These are phyloP conservation scores for Conops quadrifasciatus DNA, from an alignment of 2,888 invertebrate species.

Conservation along the genomic window DNA sequence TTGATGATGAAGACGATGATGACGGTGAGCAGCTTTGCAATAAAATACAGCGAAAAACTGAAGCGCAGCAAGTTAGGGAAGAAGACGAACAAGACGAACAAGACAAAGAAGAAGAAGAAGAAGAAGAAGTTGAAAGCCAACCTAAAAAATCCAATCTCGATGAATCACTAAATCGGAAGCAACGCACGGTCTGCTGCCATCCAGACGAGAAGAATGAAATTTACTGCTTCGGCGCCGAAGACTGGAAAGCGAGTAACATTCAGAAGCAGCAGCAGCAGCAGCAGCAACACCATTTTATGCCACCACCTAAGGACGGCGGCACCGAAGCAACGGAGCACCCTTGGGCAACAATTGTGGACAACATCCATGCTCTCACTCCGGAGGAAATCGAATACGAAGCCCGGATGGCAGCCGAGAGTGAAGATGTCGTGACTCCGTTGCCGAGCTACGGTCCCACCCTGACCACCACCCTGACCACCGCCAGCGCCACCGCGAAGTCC, in stretches of 20 bases:
- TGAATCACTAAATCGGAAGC: no score
- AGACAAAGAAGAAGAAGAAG: neutral
- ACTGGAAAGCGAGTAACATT: neutral
- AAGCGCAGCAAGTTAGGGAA: neutral
- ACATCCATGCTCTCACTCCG: conserved; percentile 51
- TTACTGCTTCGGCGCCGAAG: neutral
- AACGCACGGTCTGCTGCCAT: neutral
- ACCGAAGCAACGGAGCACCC: no score
- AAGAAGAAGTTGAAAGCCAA: neutral
- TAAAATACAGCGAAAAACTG: neutral
- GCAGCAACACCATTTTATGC: no score
- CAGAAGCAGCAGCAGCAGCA: conserved; percentile 1
- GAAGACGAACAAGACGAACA: no score
- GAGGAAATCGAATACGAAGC: conserved; percentile 61
- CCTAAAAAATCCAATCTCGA: no score
- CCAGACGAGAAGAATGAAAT: neutral
- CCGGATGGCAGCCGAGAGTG: conserved; percentile 61
- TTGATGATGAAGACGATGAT: neutral
- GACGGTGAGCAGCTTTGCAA: neutral
- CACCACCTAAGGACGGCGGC: no score
- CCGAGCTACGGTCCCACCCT: no score
- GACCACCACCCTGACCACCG: conserved; percentile 18
- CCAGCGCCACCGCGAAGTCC: conserved; percentile 38
- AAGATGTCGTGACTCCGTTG: conserved; percentile 64
- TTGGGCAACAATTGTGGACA: conserved; percentile 31